phyloP scores from a whole-genome alignment of 2,113 vertebrate genomes.

The Vireo altiloquus region DNA sequence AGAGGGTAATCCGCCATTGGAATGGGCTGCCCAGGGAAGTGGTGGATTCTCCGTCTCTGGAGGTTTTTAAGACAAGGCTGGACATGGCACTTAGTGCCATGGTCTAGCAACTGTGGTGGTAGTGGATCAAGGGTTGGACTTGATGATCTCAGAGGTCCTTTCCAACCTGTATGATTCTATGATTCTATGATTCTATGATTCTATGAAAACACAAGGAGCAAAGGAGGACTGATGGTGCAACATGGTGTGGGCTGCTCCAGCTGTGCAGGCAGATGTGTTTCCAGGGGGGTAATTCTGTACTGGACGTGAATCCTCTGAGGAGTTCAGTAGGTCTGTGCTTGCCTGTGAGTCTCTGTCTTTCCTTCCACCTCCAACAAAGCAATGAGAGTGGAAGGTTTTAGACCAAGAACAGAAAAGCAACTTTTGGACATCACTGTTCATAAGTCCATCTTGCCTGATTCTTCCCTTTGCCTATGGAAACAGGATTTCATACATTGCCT shows the following conservation, averaged over 20 bases:
- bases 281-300: neutral
- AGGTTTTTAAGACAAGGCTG: too few relatives aligned
- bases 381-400: neutral
- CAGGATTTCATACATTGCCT: neutral
- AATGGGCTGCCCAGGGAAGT: too few relatives aligned
- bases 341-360: neutral
- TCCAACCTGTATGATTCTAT: too few relatives aligned
- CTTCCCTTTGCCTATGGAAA: neutral
- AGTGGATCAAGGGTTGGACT: too few relatives aligned
- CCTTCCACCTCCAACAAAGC: neutral
- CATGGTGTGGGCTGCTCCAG: accelerated
- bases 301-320: neutral
- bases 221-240: neutral
- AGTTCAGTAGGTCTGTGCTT: neutral
- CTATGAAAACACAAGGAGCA: neutral
- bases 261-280: neutral
- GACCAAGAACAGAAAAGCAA: neutral
- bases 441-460: neutral
- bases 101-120: too few relatives aligned
- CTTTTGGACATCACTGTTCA: neutral
- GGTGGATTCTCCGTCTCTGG: too few relatives aligned
- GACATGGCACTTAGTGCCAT: too few relatives aligned
- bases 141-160: too few relatives aligned
- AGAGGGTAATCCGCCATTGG: too few relatives aligned
- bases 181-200: too few relatives aligned